phyloP scores from a whole-genome alignment of 2,113 vertebrate genomes.

The Antigone vipio region DNA sequence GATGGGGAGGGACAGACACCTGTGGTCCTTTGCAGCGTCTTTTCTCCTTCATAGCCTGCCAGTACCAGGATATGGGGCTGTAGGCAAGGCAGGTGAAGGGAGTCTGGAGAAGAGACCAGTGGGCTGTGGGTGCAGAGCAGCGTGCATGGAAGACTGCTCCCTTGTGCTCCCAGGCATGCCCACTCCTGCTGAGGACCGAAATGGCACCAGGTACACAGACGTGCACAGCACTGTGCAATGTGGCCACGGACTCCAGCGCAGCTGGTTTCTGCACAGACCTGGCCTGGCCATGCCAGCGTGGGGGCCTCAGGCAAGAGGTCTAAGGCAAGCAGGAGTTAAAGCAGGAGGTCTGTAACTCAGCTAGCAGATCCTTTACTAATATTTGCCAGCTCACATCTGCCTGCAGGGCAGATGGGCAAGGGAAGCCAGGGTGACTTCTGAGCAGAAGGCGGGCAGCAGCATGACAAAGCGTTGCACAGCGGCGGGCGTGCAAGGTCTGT shows the following conservation, averaged over 20 bases:
- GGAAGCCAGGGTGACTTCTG: background rate
- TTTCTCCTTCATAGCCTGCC: background rate
- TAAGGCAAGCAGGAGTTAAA: background rate
- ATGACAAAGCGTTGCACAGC: background rate
- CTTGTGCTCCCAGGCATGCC: background rate
- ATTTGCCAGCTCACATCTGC: background rate
- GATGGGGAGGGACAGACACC: background rate
- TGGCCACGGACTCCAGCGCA: background rate
- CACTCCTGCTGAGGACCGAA: background rate
- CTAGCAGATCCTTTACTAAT: background rate
- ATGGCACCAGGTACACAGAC: background rate
- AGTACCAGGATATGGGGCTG: background rate
- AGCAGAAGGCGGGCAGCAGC: background rate
- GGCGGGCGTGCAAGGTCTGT: background rate
- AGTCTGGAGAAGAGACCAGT: background rate
- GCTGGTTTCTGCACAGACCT: background rate
- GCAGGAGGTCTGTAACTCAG: background rate
- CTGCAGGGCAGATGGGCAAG: background rate
- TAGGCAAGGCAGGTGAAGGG: background rate
- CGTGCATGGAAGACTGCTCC: rapidly evolving
- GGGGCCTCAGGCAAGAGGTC: background rate
- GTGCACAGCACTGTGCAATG: rapidly evolving
- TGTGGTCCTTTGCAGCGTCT: background rate
- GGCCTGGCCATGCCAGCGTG: rapidly evolving
- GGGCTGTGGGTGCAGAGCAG: background rate